These are phyloP conservation scores for Agrotis ipsilon DNA, from an alignment of 2,888 invertebrate species.

Conservation along the genomic window DNA sequence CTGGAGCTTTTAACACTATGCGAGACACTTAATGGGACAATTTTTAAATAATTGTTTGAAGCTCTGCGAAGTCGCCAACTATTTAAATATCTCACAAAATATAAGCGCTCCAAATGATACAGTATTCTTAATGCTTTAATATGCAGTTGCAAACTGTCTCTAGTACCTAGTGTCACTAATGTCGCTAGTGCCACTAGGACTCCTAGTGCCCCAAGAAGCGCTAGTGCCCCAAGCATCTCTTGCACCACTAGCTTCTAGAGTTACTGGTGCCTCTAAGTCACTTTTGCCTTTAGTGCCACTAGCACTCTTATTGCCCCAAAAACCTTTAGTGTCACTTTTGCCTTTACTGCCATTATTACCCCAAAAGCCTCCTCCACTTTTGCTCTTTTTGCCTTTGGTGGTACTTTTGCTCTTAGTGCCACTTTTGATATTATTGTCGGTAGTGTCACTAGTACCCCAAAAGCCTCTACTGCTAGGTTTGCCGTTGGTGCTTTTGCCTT, in stretches of 20 bases:
- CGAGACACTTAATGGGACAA: neutral
- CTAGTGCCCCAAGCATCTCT: neutral
- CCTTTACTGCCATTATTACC: neutral
- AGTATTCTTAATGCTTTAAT: neutral
- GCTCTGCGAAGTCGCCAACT: no score
- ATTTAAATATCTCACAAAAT: neutral
- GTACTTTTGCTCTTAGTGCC: neutral
- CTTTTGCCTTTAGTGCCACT: neutral
- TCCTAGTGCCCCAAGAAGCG: neutral
- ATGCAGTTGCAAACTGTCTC: neutral
- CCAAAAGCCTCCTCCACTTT: no score
- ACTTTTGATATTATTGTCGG: neutral
- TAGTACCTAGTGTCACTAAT: conserved; percentile 30
- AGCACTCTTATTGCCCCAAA: conserved; percentile 4
- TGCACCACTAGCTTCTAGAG: neutral
- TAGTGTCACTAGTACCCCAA: conserved; percentile 15
- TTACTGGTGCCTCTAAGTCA: neutral
- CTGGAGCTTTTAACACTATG: neutral
- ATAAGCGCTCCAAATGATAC: neutral
- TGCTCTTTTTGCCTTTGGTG: neutral
- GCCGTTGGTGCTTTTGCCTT: neutral
- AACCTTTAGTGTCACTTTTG: conserved; percentile 2
- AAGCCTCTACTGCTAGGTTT: neutral
- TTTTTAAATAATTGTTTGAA: neutral
- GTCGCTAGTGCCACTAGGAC: conserved; percentile 9